Conservation (phyloP, 2,888 invertebrate species). For the Archips xylosteana region DNA sequence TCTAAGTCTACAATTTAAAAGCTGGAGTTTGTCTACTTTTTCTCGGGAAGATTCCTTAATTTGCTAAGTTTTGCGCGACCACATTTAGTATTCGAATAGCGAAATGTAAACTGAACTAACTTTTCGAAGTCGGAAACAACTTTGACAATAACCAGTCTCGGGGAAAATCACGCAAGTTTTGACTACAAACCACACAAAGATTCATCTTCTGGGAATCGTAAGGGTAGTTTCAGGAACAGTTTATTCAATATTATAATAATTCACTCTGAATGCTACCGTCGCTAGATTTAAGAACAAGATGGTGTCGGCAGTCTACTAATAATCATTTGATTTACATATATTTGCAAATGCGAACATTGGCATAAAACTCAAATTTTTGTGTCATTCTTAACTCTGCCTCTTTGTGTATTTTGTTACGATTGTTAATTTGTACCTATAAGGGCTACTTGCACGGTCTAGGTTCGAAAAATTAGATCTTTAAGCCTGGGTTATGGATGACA, state of each 20-base stretch:
- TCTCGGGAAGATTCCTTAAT: conserved; percentile 40
- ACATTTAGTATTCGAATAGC: conserved; percentile 65
- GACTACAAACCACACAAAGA: conserved; percentile 36
- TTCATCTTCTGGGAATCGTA: conserved; percentile 15
- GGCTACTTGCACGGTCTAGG: no score
- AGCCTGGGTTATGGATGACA: no score
- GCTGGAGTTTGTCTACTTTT: conserved; percentile 58
- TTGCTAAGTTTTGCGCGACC: conserved; percentile 56
- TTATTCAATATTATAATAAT: neutral
- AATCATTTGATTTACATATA: no score
- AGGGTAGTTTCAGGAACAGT: conserved; percentile 8
- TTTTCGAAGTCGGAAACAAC: conserved; percentile 59
- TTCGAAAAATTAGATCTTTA: no score
- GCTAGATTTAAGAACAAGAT: neutral
- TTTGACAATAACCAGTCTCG: conserved; percentile 69
- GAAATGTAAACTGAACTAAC: conserved; percentile 64
- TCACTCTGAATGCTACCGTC: neutral
- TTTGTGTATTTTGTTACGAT: no score
- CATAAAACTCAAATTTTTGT: no score
- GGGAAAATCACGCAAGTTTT: conserved; percentile 57
- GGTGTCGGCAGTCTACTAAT: no score
- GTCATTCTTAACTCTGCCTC: no score
- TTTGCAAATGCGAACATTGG: no score
- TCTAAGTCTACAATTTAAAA: conserved; percentile 44
- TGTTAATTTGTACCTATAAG: no score